Conservation (phyloP, 2,797 vertebrate species). For the Bradypus variegatus region DNA sequence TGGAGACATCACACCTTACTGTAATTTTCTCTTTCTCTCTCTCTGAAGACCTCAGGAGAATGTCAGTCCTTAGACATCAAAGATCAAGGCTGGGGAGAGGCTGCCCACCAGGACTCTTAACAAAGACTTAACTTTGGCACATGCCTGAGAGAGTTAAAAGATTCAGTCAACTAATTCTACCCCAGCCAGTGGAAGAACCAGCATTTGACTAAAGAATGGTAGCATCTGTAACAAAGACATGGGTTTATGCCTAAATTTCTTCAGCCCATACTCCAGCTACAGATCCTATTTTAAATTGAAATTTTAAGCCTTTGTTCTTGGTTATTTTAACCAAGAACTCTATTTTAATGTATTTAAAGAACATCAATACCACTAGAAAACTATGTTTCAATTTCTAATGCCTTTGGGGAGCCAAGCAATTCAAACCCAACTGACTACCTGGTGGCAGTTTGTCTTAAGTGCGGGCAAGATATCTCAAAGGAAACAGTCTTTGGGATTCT, state of each 20-base stretch:
- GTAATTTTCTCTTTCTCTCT: slow-evolving; percentile 9
- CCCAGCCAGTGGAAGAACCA: background rate
- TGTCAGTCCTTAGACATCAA: background rate
- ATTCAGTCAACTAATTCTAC: background rate
- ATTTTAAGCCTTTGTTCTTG: background rate
- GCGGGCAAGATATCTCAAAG: background rate
- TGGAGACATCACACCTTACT: background rate
- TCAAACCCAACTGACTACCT: background rate
- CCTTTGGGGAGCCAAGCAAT: background rate
- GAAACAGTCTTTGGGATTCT: background rate
- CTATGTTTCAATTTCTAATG: background rate
- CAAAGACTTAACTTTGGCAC: background rate
- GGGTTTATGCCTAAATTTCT: background rate
- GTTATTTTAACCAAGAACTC: slow-evolving; percentile 29
- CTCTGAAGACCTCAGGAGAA: background rate
- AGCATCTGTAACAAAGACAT: background rate
- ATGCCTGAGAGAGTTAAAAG: background rate
- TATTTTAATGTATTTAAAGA: slow-evolving; percentile 24
- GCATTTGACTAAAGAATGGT: background rate
- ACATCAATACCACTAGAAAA: background rate
- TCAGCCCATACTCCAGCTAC: background rate
- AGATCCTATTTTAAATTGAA: background rate
- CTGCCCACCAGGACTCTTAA: background rate
- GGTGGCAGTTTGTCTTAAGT: background rate
- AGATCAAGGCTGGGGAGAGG: background rate